These are phyloP conservation scores for Volucella zonaria DNA, from an alignment of 2,888 invertebrate species.

Conservation along the genomic window DNA sequence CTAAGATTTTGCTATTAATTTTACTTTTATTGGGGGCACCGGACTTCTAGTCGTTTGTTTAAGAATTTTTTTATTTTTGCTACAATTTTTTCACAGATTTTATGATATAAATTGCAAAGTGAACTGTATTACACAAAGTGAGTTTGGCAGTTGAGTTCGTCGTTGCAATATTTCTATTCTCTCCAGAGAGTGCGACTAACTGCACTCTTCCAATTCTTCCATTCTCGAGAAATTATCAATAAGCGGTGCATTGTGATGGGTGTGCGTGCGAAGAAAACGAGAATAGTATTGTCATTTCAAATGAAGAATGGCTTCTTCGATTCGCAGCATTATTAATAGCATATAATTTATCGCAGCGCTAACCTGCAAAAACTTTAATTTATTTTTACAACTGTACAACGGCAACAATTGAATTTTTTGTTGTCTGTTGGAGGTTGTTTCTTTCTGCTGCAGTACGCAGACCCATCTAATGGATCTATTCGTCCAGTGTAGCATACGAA, in stretches of 20 bases:
- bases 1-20: constrained; percentile 28
- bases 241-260: constrained; percentile 48
- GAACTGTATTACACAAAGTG: constrained; percentile 41
- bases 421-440: too few relatives aligned
- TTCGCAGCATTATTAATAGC: neutral
- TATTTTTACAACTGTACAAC: too few relatives aligned
- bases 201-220: constrained; percentile 46
- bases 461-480: too few relatives aligned
- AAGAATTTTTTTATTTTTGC: constrained; percentile 51
- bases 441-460: too few relatives aligned
- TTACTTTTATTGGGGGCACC: constrained; percentile 30
- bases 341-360: neutral
- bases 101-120: constrained; percentile 44
- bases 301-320: neutral
- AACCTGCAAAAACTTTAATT: neutral
- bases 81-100: constrained; percentile 49
- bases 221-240: constrained; percentile 17
- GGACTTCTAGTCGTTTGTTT: constrained; percentile 54
- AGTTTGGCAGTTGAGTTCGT: neutral
- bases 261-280: neutral
- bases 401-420: too few relatives aligned
- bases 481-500: too few relatives aligned
- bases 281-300: constrained; percentile 31
- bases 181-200: constrained; percentile 35
- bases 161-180: constrained; percentile 9